These are phyloP conservation scores for Dynastes hyllus DNA, from an alignment of 2,888 invertebrate species.

Conservation along the genomic window DNA sequence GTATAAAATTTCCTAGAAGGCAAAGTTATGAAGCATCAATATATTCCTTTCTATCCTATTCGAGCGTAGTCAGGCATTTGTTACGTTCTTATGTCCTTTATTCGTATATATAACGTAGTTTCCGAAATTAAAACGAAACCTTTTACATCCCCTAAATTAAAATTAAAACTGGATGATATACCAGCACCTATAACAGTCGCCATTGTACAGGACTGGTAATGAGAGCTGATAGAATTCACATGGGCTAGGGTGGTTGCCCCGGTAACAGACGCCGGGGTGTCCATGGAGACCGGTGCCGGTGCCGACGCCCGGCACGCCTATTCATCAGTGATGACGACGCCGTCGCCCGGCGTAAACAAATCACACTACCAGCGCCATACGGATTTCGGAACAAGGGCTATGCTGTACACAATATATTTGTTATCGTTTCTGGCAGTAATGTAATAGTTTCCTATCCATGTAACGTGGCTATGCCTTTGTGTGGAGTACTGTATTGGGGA, in stretches of 20 bases:
- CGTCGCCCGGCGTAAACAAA: conserved; percentile 60
- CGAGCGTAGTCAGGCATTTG: too few species aligned
- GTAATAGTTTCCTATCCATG: neutral
- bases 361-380: conserved; percentile 36
- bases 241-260: conserved; percentile 63
- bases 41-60: too few species aligned
- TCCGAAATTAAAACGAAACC: conserved; percentile 15
- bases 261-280: conserved; percentile 60
- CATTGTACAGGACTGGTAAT: conserved; percentile 9
- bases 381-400: conserved; percentile 12
- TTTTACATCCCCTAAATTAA: conserved; percentile 9
- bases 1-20: too few species aligned
- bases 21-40: too few species aligned
- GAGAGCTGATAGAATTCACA: conserved; percentile 68
- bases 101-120: neutral
- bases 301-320: conserved; percentile 67
- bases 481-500: neutral
- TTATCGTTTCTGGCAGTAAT: conserved; percentile 42
- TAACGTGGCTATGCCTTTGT: neutral
- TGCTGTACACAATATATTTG: conserved; percentile 6
- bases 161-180: conserved; percentile 12
- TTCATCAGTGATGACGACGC: conserved; percentile 62
- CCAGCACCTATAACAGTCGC: conserved; percentile 5
- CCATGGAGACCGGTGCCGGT: conserved; percentile 68
- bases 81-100: neutral